phyloP scores from a whole-genome alignment of 53 echinoderm and acorn worm genomes.

The Zoroaster sp. region DNA sequence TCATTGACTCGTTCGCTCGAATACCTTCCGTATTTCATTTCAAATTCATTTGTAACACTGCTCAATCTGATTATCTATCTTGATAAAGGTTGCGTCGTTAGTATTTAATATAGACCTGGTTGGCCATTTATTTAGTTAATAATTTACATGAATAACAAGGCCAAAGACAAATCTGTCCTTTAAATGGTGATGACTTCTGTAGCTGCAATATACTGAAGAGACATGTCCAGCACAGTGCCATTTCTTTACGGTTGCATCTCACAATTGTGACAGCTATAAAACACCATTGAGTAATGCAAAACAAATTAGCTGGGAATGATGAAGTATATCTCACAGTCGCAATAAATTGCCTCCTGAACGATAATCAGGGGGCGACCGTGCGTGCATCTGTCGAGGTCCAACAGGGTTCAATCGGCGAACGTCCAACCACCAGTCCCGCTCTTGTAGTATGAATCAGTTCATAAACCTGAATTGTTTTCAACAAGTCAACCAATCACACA shows the following conservation, averaged over 20 bases:
- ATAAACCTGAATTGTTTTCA: no score
- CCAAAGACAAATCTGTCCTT: background rate
- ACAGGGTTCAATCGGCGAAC: background rate
- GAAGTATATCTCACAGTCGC: background rate
- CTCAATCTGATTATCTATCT: background rate
- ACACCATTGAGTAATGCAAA: slow-evolving; percentile 19
- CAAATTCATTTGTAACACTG: background rate
- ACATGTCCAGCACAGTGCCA: background rate
- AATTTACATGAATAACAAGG: background rate
- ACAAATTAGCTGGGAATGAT: slow-evolving; percentile 18
- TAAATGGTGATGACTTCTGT: background rate
- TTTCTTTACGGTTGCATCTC: background rate
- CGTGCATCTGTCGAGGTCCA: slow-evolving; percentile 4
- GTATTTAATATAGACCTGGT: background rate
- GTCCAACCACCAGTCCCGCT: background rate
- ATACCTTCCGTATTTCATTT: no score
- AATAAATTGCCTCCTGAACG: background rate
- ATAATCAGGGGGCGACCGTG: background rate
- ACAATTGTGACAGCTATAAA: slow-evolving; percentile 10
- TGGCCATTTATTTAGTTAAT: background rate
- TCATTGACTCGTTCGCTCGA: no score
- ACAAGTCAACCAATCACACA: no score
- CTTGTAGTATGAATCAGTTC: no score
- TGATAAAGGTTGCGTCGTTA: background rate
- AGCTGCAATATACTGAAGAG: no score